Base-by-base conservation (phyloP, 2,888 invertebrate species). In the Folsomia manolachei region DNA sequence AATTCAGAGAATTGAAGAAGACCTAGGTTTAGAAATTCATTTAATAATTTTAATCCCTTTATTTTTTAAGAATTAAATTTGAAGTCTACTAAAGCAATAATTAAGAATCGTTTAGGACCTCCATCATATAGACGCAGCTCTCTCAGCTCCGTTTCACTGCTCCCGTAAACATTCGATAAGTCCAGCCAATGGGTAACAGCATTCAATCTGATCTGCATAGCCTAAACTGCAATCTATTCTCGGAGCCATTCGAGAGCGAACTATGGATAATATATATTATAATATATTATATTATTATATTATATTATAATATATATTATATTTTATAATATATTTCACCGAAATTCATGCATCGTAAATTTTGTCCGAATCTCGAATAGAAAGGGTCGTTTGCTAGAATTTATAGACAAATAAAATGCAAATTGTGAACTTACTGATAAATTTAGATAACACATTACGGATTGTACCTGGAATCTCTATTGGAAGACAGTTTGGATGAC, bases 161-260 rank as follows among this genome's bases (percentile, higher is more conserved):
- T 92, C 0, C 94, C 94, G 82, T 94, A 95, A 1, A 94, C 90
- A 39, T 91, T 84, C 0, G 94, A 94, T 4, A 90, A 85, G 82
- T 94, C 94, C 21, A 56, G 84, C 83, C 85, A 92, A 11, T 90
- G 88, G 24, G 91, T 90, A 0, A 91, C 90, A 9, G 86, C 86
- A 4, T 89, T 87, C 61, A 91, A n/a, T 91, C 85, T 91, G 91
- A 85, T 91, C 89, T 64, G 90, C 90, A 9, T 90, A 89, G 71
- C 87, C 86, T 61, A 85, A 84, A 2, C 86, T 86, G 26, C 88
- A 85, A 2, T 89, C 88, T 71, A 89, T 87, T 78, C 90, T 88
- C 71, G 89, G 87, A 68, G 91, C 89, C 1, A 88, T 88, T 24
- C 86, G 87, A 1, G 90, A 90, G 76, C 91, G 86, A 2, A 91